These are phyloP conservation scores for Epizoanthus scotinus DNA, from an alignment of 92 coral and sea anemone genomes.

Conservation along the genomic window DNA sequence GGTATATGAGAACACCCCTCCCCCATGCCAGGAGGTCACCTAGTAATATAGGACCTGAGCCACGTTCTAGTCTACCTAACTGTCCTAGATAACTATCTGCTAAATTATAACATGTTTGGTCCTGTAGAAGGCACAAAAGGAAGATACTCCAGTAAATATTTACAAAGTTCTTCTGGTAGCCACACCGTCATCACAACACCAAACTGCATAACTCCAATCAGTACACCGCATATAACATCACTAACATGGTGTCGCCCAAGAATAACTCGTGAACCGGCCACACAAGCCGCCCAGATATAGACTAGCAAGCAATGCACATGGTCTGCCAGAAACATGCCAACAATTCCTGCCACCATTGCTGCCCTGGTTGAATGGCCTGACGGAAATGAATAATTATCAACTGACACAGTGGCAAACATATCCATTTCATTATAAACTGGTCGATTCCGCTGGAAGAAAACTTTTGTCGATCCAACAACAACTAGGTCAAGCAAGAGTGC, in stretches of 20 bases:
- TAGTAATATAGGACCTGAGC: too few species aligned
- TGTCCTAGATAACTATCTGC: too few species aligned
- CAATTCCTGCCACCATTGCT: slow-evolving; percentile 86
- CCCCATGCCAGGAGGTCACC: too few species aligned
- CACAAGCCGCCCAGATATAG: slow-evolving; percentile 76
- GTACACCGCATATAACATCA: slow-evolving; percentile 80
- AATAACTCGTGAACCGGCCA: slow-evolving; percentile 81
- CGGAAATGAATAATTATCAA: slow-evolving; percentile 92
- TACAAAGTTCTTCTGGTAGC: slow-evolving; percentile 63
- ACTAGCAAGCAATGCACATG: slow-evolving; percentile 49
- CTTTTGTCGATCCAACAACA: slow-evolving; percentile 74
- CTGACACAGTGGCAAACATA: slow-evolving; percentile 95
- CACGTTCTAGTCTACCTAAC: too few species aligned
- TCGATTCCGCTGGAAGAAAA: slow-evolving; percentile 67
- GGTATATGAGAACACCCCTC: too few species aligned
- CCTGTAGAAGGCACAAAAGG: slow-evolving; percentile 24
- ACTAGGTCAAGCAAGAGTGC: slow-evolving; percentile 80
- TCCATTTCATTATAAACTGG: slow-evolving; percentile 82
- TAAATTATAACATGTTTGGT: background rate
- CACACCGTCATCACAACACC: slow-evolving; percentile 58
- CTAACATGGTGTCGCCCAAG: slow-evolving; percentile 94
- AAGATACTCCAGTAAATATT: slow-evolving; percentile 39
- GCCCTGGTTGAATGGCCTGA: slow-evolving; percentile 93
- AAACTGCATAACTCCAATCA: slow-evolving; percentile 79
- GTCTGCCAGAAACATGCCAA: slow-evolving; percentile 48